Evolutionary conservation across 2,888 invertebrate species (phyloP).

Genomic region (Heliconius charithonia): DNA sequence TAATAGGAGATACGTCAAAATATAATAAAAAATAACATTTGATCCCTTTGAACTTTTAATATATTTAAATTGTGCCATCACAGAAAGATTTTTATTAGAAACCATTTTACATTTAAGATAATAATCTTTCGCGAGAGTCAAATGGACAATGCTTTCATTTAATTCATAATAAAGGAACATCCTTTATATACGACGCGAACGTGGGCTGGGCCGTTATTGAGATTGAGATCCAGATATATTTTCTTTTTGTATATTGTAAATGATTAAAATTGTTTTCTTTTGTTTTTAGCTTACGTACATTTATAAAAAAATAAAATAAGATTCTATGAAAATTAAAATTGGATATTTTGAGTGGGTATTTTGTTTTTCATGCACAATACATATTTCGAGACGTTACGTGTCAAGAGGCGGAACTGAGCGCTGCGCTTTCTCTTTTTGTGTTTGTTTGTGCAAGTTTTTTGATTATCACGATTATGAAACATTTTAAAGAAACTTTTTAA

Average conservation of each 20-base stretch:
- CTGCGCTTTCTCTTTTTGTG: too few relatives aligned
- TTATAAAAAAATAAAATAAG: background rate
- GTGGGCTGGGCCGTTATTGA: conserved; percentile 29
- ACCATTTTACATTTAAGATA: conserved; percentile 34
- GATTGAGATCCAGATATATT: conserved; percentile 5
- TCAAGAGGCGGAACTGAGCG: too few relatives aligned
- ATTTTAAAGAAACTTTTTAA: too few relatives aligned
- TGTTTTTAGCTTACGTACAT: background rate
- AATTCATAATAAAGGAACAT: conserved; percentile 41
- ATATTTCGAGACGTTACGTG: too few relatives aligned
- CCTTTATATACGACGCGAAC: conserved; percentile 31
- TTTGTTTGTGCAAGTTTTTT: too few relatives aligned
- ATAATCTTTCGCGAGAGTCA: conserved; percentile 36
- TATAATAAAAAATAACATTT: background rate
- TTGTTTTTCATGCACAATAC: too few relatives aligned
- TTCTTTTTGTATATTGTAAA: conserved; percentile 3
- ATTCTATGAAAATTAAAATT: background rate
- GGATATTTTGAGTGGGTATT: too few relatives aligned
- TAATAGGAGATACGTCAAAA: too few relatives aligned
- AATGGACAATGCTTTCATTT: conserved; percentile 40
- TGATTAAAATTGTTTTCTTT: conserved; percentile 16
- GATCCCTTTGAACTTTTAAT: background rate
- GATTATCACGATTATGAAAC: too few relatives aligned
- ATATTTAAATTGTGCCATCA: background rate
- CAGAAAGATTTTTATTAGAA: background rate